Percentiles rank a stretch among this genome's conserved stretches.
Evolutionary conservation across 2,888 invertebrate species (phyloP).

Genomic region (Trissolcus brochymenae): DNA sequence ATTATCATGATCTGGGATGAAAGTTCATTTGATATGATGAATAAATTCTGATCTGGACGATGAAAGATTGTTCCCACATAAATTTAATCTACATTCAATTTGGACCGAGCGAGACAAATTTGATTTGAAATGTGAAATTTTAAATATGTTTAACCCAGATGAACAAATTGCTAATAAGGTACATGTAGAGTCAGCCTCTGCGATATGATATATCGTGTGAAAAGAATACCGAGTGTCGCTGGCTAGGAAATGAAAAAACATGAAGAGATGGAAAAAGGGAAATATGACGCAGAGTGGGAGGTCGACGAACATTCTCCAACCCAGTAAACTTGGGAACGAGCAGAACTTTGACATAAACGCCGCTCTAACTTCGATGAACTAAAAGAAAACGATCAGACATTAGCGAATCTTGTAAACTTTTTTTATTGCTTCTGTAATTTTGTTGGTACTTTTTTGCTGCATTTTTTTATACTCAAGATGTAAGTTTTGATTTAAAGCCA

Average conservation of each 20-base stretch:
- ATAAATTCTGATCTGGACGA: too few species aligned
- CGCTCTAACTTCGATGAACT: not conserved
- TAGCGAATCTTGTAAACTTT: not conserved
- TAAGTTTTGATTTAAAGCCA: not conserved
- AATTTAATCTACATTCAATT: too few species aligned
- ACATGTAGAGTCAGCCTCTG: not conserved
- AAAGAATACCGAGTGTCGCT: too few species aligned
- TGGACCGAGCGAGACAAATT: too few species aligned
- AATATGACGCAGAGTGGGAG: slow-evolving; percentile 21
- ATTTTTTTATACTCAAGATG: not conserved
- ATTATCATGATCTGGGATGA: not conserved
- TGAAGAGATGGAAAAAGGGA: slow-evolving; percentile 20
- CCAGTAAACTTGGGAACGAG: slow-evolving; percentile 20
- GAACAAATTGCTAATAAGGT: not conserved
- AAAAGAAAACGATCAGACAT: not conserved
- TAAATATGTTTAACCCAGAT: too few species aligned
- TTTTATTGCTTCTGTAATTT: not conserved
- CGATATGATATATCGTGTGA: not conserved
- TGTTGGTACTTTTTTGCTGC: not conserved
- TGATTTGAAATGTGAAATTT: too few species aligned
- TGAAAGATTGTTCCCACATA: too few species aligned
- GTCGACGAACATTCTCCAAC: slow-evolving; percentile 26
- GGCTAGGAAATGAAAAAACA: not conserved
- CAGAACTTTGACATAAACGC: slow-evolving; percentile 21
- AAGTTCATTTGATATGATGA: too few species aligned